Evolutionary conservation across 92 coral and sea anemone genomes (phyloP).

Genomic region (Parazoanthus atlanticus): DNA sequence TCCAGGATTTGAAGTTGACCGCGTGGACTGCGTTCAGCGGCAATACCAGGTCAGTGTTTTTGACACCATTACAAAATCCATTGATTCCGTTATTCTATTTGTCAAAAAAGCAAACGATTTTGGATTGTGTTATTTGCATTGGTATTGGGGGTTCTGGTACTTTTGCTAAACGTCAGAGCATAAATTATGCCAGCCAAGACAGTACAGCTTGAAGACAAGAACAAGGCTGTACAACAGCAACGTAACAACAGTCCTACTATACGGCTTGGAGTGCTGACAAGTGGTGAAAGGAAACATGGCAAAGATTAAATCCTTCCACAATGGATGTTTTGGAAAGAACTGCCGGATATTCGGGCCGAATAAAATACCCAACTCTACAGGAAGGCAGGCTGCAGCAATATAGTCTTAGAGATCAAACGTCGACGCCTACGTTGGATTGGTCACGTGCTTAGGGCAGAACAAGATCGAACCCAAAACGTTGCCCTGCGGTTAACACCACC

Average conservation of each 20-base stretch:
- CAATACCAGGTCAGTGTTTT: conserved; percentile 21
- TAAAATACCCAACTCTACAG: not conserved
- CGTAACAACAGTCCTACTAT: not conserved
- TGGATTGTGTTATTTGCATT: no score
- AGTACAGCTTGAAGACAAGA: not conserved
- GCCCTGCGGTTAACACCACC: conserved; percentile 1
- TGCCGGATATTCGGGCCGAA: not conserved
- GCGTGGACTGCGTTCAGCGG: conserved; percentile 43
- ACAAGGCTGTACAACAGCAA: not conserved
- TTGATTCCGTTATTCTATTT: not conserved
- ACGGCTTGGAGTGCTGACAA: not conserved
- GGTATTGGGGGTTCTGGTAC: no score
- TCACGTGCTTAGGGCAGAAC: conserved; percentile 1
- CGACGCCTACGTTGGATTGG: conserved; percentile 21
- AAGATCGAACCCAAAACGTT: not conserved
- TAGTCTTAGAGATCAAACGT: not conserved
- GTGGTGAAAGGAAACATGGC: not conserved
- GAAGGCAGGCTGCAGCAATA: not conserved
- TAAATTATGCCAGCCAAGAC: no score
- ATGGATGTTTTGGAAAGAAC: not conserved
- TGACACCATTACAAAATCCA: not conserved
- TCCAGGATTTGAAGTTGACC: not conserved
- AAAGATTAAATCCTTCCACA: not conserved
- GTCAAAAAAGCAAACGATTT: not conserved
- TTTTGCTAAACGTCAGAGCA: no score